Base-by-base conservation (phyloP, 2,888 invertebrate species). In the Cephus pulcher region DNA sequence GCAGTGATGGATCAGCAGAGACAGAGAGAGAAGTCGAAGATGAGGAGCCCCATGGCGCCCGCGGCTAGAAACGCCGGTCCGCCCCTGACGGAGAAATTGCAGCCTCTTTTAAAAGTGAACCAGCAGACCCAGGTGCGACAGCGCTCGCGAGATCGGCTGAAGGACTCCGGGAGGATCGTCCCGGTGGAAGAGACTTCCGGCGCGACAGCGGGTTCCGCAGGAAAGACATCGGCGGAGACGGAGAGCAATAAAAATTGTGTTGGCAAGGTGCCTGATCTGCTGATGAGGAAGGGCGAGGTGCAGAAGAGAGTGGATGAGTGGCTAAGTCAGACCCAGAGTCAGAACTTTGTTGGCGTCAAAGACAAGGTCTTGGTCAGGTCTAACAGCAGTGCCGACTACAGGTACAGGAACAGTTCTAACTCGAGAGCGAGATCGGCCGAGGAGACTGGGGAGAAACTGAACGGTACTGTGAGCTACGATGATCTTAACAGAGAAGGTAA, bases 221-320 rank as follows among this genome's bases (percentile, higher is more conserved):
- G 79, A 34, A 40, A 74, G 33, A 79, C 9, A 75, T 76, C 79
- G 11, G 35, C 70, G 23, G 33, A 78, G 1, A 70, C 76, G 3
- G 79, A 80, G 30, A 82, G 80, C 33, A 75, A 78, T n/a, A 80
- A 83, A 4, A 76, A 81, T 3, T 81, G 73, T 0, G 71, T 70
- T 33, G 84, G 87, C 37, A 76, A 78, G 30, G 79, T 83, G 0
- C 86, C 86, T 0, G 89, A 89, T 76, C 78, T 88, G 4, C 77
- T 89, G 33, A 75, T 89, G 12, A 86, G 88, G 34, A 89, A 88
- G 71, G 89, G 89, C 0, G 89, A 90, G 73, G 89, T 90, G 0
- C 89, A 90, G 69, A 90, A 89, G 73, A 82, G 89, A 35, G 89
- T 90, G 12, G 89, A 90, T 79, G 89, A 89, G 78, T 89, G 89